Evolutionary conservation across 2,797 vertebrate genomes (phyloP), one percentile per base, ranked within the genome.

Genomic region (Crypturellus tataupa): DNA sequence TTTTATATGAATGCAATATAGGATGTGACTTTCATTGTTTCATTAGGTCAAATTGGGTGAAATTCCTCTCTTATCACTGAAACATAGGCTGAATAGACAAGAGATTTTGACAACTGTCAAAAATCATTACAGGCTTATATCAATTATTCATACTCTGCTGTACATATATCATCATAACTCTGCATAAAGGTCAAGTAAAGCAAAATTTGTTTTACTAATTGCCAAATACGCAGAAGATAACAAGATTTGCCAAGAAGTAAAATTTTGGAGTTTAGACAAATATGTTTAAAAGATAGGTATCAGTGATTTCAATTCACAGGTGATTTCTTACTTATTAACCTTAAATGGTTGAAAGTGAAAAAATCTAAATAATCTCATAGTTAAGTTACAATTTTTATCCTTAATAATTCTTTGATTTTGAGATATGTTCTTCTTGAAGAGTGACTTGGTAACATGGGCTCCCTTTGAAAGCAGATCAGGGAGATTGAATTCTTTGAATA

Each of bases 391-490:
- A 35, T 24, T 14, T 49, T 10, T 14, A 59, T 55, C n/a, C 6
- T 24, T 46, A 46, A 6, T 16, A 68, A 62, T 42, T 56, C 3
- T 84, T 70, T 47, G 12, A 2, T 51, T 93, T 84, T 84, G n/a
- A 67, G 42, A 75, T 5, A 31, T 2, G 4, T 1, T 35, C 23
- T 46, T 65, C 62, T 18, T 44, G 47, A 69, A 77, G 16, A 37
- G 2, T 10, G 31, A 8, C 31, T 13, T 6, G 68, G 16, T 12
- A 69, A 42, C 60, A 67, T 85, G 6, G 10, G 46, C 78, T 84
- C 14, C 9, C 6, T 73, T 42, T 44, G 18, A 80, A 69, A 87
- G 20, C 24, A 1, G 1, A 9, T 10, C 0, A 1, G 4, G 3
- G 20, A 64, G 14, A 53, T 8, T 18, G 4, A 8, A 70, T 76